Percentiles rank a stretch among this genome's conserved stretches.
Conservation (phyloP, 2,888 invertebrate species). For the Ptilodon capucinus region DNA sequence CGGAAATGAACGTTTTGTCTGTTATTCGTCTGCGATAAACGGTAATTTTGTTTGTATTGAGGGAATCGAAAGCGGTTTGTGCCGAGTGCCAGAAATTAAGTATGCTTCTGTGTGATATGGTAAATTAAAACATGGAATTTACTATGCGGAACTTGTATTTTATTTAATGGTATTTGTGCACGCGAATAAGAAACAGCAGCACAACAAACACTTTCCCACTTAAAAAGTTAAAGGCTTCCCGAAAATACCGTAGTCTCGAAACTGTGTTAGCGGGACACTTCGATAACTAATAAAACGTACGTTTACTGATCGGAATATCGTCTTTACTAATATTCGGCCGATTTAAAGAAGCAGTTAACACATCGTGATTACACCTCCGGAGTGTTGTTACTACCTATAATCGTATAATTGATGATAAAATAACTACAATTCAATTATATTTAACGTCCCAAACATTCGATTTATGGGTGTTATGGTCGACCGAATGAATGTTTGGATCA, state of each 20-base stretch:
- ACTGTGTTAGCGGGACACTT: constrained; percentile 9
- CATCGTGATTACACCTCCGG: constrained; percentile 7
- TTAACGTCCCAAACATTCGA: constrained; percentile 8
- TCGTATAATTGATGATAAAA: constrained; percentile 10
- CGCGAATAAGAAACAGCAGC: too few relatives aligned
- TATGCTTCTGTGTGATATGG: background rate
- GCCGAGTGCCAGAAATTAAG: background rate
- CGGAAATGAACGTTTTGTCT: constrained; percentile 29
- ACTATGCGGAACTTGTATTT: background rate
- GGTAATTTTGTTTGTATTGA: constrained; percentile 4
- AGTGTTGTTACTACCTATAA: constrained; percentile 8
- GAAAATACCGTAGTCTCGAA: background rate
- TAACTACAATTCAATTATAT: constrained; percentile 15
- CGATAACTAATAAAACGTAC: constrained; percentile 5
- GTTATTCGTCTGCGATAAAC: constrained; percentile 12
- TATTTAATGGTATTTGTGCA: too few relatives aligned
- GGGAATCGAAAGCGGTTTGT: constrained; percentile 11
- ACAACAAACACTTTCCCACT: background rate
- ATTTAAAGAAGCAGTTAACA: constrained; percentile 13
- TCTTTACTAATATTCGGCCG: constrained; percentile 13
- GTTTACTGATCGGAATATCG: constrained; percentile 3
- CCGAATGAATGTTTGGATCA: background rate
- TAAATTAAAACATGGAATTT: background rate
- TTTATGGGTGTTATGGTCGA: background rate
- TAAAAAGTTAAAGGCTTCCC: background rate